phyloP scores from a whole-genome alignment of 2,113 vertebrate species.

The Larimichthys crocea region DNA sequence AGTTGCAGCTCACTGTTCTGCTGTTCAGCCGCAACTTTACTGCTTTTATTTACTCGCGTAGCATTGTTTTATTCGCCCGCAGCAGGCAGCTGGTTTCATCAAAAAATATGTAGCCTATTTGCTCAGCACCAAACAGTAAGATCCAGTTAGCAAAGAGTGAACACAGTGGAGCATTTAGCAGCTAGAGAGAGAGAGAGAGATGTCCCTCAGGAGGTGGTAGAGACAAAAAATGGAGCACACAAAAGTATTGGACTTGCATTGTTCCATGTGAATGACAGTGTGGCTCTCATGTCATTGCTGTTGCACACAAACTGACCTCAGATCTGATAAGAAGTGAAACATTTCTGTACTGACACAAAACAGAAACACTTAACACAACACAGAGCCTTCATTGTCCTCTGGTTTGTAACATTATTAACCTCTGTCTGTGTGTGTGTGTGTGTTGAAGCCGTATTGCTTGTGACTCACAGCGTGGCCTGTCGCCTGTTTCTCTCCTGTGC shows the following conservation, averaged over 20 bases:
- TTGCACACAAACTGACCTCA: neutral
- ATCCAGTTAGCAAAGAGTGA: neutral
- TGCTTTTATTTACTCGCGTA: no score
- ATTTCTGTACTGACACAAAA: neutral
- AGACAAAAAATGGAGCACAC: neutral
- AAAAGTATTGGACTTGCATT: neutral
- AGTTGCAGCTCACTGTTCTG: no score
- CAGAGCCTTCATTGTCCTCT: neutral
- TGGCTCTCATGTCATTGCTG: neutral
- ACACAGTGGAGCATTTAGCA: neutral
- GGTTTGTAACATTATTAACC: neutral
- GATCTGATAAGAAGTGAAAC: conserved; percentile 1
- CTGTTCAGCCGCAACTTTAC: neutral
- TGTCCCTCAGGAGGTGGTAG: neutral
- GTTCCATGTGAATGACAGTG: neutral
- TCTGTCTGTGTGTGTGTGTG: neutral
- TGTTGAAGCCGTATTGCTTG: conserved; percentile 60
- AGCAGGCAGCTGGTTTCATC: neutral
- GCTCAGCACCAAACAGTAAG: neutral
- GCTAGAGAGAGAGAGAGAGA: neutral
- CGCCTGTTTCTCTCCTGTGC: neutral
- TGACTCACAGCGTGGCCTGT: conserved; percentile 60
- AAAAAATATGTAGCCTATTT: neutral
- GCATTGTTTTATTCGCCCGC: no score
- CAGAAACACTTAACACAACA: conserved; percentile 17